Base-by-base conservation (phyloP, 1,140 invertebrate genomes). In the Camponotus floridanus region DNA sequence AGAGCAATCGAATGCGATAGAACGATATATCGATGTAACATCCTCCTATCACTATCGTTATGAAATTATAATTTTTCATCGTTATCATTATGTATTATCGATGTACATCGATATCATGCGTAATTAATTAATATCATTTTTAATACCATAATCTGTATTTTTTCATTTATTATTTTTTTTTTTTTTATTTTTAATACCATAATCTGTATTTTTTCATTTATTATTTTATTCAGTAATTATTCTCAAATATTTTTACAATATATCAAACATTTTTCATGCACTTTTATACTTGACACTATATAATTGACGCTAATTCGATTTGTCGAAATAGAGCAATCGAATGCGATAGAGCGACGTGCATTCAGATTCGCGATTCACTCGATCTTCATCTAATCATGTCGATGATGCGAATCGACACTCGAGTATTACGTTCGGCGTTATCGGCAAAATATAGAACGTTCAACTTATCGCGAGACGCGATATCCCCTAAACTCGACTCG, bases 391-490 rank as follows among this genome's bases (percentile, higher is more conserved):
- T 45, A 61, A 74, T n/a, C n/a, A n/a, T n/a, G n/a, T n/a, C 31
- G 68, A 73, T 61, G 39, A 73, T 18, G 15, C 39, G 11, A 59
- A 71, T 2, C n/a, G 15, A 21, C 31, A 11, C 15, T 81, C n/a
- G 64, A 57, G 31, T 4, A 71, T 81, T 71, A 71, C 13, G 2
- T 71, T 45, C 39, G 18, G n/a, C 26, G 61, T 73, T 81, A 59
- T 78, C 74, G 61, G 33, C 13, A 57, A 51, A 79, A 39, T 79
- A 5, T 61, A 78, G 70, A 42, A 26, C 74, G 18, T 78, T 39
- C 42, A 18, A 78, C 26, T 85, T 74, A 74, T 61, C 36, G 79
- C 59, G 33, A 76, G 18, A 79, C 13, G 61, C 31, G 76, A 68
- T 64, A 79, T 65, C 31, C 26, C 26, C 48, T 67, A 86, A 79